Base-by-base conservation (phyloP, 2,888 invertebrate genomes). In the Leucania comma region DNA sequence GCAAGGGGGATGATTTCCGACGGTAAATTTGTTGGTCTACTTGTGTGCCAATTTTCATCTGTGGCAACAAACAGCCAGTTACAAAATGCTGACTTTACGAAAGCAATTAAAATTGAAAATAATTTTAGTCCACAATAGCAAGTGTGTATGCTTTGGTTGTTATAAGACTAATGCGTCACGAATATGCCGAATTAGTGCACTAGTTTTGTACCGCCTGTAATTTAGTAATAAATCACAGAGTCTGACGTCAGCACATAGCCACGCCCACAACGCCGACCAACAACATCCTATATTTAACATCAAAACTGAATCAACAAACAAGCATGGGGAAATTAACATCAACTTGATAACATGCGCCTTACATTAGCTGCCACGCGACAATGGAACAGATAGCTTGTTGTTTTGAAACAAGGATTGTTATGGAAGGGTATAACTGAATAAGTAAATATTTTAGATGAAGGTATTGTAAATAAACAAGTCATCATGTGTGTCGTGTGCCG, bases 341-440 rank as follows among this genome's bases (percentile, higher is more conserved):
- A 35, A 22, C 22, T 50, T 17, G 10, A 59, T 60, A 50, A 46
- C 60, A 32, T 6, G n/a, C 20, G 22, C 35, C 12, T 69, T 22
- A 50, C 24, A 72, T 54, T 46, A 63, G 42, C 72, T 78, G 54
- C 22, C 14, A 35, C 32, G 26, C 72, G 73, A 14, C n/a, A 60
- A 78, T 64, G 14, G 20, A 29, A 50, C 29, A n/a, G 29, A 20
- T 51, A 24, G 24, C 24, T 17, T 57, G 38, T 75, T 56, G 24
- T 24, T 26, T 22, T 26, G 24, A 64, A 53, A 51, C 56, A 46
- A 46, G 51, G 9, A 70, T 38, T 64, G 50, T 57, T 72, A 46
- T 59, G 72, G 46, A 48, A 38, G 12, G 46, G 54, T 29, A 53
- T 72, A 48, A 78, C 38, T 64, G 60, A 46, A 20, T 56, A 38